Evolutionary conservation across 2,113 vertebrate species (phyloP), one percentile per base, ranked within the genome.

Genomic region (Nematolebias whitei): DNA sequence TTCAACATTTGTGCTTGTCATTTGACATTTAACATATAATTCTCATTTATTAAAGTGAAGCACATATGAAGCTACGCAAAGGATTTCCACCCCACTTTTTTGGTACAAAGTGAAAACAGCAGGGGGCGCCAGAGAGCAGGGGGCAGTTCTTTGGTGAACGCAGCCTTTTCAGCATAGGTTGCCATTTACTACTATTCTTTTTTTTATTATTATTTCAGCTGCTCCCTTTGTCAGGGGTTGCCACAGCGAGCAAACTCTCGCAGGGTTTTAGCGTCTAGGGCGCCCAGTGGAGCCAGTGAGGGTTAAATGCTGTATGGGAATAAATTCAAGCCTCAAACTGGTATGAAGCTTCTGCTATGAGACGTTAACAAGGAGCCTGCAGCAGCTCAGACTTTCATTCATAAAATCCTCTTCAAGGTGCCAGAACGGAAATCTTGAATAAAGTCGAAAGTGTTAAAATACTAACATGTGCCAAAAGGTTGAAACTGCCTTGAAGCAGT

Each of bases 91-190:
- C 29, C 24, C 32, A 50, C 47, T 50, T 38, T 62, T 19, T 41
- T 32, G 43, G 68, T 70, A 86, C 76, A 85, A 85, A 85, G 71
- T 26, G 32, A 40, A 38, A 65, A 85, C 89, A 83, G 85, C 61
- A 91, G 89, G 87, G 85, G 89, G 88, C 72, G 88, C 87, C 74
- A 91, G 66, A 89, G 79, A 80, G 82, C 79, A 86, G 64, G 80
- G 74, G 83, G 76, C 71, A 81, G 70, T 39, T 61, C 81, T 85
- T 75, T 76, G 19, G 72, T 71, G 70, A 35, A 49, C 18, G 0
- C 26, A 43, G 56, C 55, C 66, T 74, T 80, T 85, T 70, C 53
- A 74, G 65, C 50, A 39, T 43, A 3, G 18, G 1, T 5, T 86
- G 72, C 26, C 86, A 79, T 89, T 85, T 75, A 24, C 26, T 18